These are phyloP conservation scores for Lycocerus yunnanus DNA, from an alignment of 2,888 invertebrate species.

Conservation along the genomic window DNA sequence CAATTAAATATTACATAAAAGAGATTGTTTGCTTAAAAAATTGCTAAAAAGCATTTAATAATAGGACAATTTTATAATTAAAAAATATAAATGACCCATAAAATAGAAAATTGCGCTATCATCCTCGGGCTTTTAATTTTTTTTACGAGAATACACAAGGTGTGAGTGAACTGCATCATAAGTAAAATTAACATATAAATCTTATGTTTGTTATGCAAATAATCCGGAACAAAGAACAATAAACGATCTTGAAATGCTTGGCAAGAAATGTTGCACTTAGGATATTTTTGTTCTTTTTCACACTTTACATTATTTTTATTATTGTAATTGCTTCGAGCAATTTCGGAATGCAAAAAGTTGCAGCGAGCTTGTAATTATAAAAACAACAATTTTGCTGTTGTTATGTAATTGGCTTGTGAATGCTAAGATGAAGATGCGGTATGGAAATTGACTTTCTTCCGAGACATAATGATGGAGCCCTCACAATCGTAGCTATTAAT, in stretches of 20 bases:
- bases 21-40: not conserved
- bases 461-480: conserved; percentile 26
- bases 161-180: not conserved
- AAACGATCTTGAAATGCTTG: not conserved
- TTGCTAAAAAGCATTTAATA: not conserved
- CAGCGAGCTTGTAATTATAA: not conserved
- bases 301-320: not conserved
- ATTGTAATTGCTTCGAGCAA: not conserved
- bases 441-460: conserved; percentile 26
- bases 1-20: not conserved
- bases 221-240: not conserved
- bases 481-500: conserved; percentile 34
- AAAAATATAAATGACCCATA: conserved; percentile 10
- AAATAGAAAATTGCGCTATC: conserved; percentile 17
- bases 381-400: not conserved
- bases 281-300: not conserved
- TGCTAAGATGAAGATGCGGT: not conserved
- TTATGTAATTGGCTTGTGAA: not conserved
- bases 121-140: conserved; percentile 14
- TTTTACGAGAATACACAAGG: not conserved
- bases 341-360: not conserved
- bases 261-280: not conserved
- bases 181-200: not conserved
- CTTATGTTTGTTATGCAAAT: not conserved
- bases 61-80: not conserved